Base-by-base conservation (phyloP, 2,888 invertebrate species). In the Polymixis flavicincta region DNA sequence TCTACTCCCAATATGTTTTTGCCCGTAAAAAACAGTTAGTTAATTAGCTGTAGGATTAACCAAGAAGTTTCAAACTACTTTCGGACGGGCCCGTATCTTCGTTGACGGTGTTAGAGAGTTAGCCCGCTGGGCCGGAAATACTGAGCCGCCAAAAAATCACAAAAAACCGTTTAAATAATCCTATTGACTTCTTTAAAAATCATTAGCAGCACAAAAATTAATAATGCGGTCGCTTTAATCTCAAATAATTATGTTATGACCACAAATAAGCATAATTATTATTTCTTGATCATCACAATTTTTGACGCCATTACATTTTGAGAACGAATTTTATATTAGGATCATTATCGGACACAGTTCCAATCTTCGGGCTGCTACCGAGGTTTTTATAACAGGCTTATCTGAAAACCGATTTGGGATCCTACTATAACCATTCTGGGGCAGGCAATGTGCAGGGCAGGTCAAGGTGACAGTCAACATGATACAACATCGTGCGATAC, bases 361-460 rank as follows among this genome's bases (percentile, higher is more conserved):
- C n/a, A 25, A 57, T n/a, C 55, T 71, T 0, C 13, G 22, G 9
- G 1, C 11, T 13, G n/a, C 32, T 80, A 71, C 28, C n/a, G 42
- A 57, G 57, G 71, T 50, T 80, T 50, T 67, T 67, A 54, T 67
- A 17, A 74, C 68, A 25, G n/a, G 52, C 32, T 54, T 78, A 78
- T 45, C 28, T 22, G 19, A n/a, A 50, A 50, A 25, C 9, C 25
- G 25, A 37, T 37, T 61, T 61, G n/a, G 48, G 70, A 19, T 8
- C 45, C 28, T 11, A 8, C n/a, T 60, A n/a, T 60, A 8, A 37
- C n/a, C n/a, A 9, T 59, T 54, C 22, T 5, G 0, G 22, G 54
- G 9, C 28, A 52, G 19, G 25, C 25, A 7, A 19, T 45, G 19
- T 48, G 13, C 45, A 22, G 25, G 42, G 5, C 64, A 22, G 50